These are phyloP conservation scores for Phymorhynchus buccinoides DNA, from an alignment of 1,140 invertebrate genomes.

Conservation along the genomic window DNA sequence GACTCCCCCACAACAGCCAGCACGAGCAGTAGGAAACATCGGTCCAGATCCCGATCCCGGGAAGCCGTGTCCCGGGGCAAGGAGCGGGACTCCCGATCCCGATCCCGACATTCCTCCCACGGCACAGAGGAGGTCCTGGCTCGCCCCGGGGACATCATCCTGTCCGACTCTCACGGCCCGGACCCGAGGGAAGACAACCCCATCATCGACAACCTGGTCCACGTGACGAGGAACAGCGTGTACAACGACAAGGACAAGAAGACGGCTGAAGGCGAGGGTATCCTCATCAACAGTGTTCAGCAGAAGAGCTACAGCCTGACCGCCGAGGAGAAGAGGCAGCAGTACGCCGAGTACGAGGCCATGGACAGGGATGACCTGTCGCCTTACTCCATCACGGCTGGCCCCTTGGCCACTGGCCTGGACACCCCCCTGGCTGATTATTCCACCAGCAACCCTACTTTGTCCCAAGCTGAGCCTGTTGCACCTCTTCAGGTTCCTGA, in stretches of 20 bases:
- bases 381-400: neutral
- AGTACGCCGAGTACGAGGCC: neutral
- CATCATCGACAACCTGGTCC: neutral
- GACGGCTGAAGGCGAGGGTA: neutral
- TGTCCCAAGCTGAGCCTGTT: neutral
- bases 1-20: no score
- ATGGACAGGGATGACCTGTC: no score
- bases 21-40: no score
- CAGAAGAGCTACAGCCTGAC: neutral
- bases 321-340: neutral
- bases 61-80: neutral
- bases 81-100: neutral
- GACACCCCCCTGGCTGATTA: slow-evolving; percentile 10
- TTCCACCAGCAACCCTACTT: neutral
- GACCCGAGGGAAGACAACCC: neutral
- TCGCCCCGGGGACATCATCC: slow-evolving; percentile 42
- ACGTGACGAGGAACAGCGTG: neutral
- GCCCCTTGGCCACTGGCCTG: neutral
- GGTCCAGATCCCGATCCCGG: neutral
- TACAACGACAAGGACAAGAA: neutral
- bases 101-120: neutral
- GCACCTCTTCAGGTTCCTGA: neutral
- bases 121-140: slow-evolving; percentile 14
- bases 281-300: neutral
- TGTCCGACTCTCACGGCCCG: neutral